These are phyloP conservation scores for Erynnis tages DNA, from an alignment of 2,888 invertebrate genomes.

Conservation along the genomic window DNA sequence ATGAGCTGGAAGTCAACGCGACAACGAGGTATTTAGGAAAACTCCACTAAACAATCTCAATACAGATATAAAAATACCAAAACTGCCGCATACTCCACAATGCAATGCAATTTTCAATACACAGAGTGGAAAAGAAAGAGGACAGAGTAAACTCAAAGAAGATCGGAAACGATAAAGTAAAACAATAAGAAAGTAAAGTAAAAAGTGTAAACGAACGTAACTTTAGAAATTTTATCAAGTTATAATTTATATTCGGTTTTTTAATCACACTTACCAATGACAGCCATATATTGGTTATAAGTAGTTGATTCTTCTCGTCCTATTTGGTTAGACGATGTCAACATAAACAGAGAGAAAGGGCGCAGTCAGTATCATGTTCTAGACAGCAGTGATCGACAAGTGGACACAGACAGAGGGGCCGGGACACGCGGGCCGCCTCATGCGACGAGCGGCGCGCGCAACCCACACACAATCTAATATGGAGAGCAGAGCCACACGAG, in stretches of 20 bases:
- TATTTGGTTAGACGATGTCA: constrained; percentile 86
- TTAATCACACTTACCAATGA: constrained; percentile 93
- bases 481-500: too few species aligned
- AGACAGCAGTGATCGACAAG: constrained; percentile 66
- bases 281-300: constrained; percentile 97
- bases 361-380: constrained; percentile 79
- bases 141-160: constrained; percentile 49
- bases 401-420: constrained; percentile 59
- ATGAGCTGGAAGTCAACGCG: constrained; percentile 52
- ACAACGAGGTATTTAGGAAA: constrained; percentile 48
- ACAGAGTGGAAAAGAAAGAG: constrained; percentile 57
- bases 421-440: constrained; percentile 54
- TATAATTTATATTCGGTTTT: constrained; percentile 77
- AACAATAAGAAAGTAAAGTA: constrained; percentile 51
- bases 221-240: constrained; percentile 72
- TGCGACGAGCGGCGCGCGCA: constrained; percentile 55
- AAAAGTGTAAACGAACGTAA: constrained; percentile 54
- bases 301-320: constrained; percentile 98
- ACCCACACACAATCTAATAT: constrained; percentile 68
- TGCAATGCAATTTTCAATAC: constrained; percentile 72
- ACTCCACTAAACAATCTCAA: constrained; percentile 56
- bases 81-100: constrained; percentile 80
- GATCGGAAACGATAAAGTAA: constrained; percentile 39
- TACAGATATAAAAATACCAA: constrained; percentile 51
- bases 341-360: constrained; percentile 86